Base-by-base conservation (phyloP, 2,888 invertebrate species). In the Acrobasis consociella region DNA sequence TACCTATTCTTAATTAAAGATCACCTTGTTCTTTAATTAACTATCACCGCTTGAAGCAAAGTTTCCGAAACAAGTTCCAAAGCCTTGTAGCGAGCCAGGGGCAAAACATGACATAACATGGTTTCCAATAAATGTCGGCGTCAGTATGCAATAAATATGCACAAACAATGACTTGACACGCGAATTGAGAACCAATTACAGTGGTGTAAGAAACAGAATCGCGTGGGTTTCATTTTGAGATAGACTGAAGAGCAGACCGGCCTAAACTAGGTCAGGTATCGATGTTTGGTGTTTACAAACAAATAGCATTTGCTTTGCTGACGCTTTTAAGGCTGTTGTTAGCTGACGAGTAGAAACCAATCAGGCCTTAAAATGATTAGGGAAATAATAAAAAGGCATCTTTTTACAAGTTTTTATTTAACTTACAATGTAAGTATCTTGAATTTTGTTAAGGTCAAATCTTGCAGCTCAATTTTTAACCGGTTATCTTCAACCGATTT, bases 201-300 rank as follows among this genome's bases (percentile, higher is more conserved):
- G 11, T 31, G 16, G 16, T 5, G 16, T 39, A 55, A 16, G 56
- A 42, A 3, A n/a, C 39, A 56, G 42, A 56, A 22, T 56, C 2
- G 56, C 5, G 2, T 17, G 22, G 13, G 7, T 17, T 5, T 46
- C 8, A 13, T 11, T 13, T 22, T 13, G 13, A 17, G 56, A 22
- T 56, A 13, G 56, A 42, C 16, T 65, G 64, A 60, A 67, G 58
- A 58, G 46, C 52, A 50, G 17, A 52, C 46, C 46, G 52, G 64
- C 67, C 69, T 60, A 65, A 84, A 77, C 78, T 87, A 67, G 85
- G 85, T 82, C 83, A 81, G 70, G 69, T 65, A 77, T 76, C 77
- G 78, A 80, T 74, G 75, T 75, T 80, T 79, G 76, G 67, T 86
- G 85, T 87, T 87, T 87, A 87, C 83, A 78, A 86, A 87, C 84